Evolutionary conservation across 2,888 invertebrate genomes (phyloP), one percentile per base, ranked within the genome.

Genomic region (Sinelater perroti): DNA sequence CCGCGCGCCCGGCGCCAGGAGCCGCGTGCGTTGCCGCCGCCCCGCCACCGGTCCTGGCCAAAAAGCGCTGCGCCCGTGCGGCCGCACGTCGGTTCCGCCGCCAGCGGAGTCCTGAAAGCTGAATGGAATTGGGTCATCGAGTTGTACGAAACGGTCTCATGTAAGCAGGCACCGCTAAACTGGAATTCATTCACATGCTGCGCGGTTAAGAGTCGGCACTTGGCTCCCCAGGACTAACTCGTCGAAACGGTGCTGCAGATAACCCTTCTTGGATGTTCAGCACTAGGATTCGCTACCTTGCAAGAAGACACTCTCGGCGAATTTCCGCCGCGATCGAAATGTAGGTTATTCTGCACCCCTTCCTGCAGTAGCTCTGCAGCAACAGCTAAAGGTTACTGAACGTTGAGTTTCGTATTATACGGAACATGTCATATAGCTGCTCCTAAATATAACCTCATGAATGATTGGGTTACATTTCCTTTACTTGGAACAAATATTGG

Each of bases 111-210:
- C n/a, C 20, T 40, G 21, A 45, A 49, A 55, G 40, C 42, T 56
- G 56, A 60, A 60, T 47, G 60, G 56, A 60, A 56, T 26, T 45
- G 56, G 60, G 60, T 60, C 60, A 60, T 42, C 31, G 36, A 38
- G 51, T 18, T 24, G 26, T 26, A 21, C 44, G 20, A 44, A 14
- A 52, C 14, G 31, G 20, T 30, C 31, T 30, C 18, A 20, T 26
- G 21, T 38, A 20, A 33, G 28, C 20, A 8, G 7, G 17, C 16
- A 17, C 13, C 24, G 13, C 16, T 8, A 35, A 35, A 31, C 17
- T 8, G 33, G 7, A 30, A 30, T 30, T 30, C 13, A n/a, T n/a
- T n/a, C n/a, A n/a, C n/a, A n/a, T n/a, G n/a, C n/a, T n/a, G n/a
- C n/a, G n/a, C n/a, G n/a, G n/a, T n/a, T n/a, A n/a, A n/a, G n/a